These are phyloP conservation scores for Thereuonema tuberculata DNA, from an alignment of 1,140 invertebrate species.

Conservation along the genomic window DNA sequence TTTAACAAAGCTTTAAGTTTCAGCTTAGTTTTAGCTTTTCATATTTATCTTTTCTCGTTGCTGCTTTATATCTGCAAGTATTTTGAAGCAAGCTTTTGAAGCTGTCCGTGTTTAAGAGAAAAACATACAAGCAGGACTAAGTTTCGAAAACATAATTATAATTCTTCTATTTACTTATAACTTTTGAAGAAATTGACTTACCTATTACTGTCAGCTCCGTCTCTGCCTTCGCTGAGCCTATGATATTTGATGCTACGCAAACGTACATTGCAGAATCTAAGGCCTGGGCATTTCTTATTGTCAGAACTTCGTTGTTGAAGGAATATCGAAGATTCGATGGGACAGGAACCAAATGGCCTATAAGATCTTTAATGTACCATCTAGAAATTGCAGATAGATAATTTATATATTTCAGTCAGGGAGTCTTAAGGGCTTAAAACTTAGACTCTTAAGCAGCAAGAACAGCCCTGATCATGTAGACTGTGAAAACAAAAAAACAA, in stretches of 20 bases:
- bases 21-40: too few species aligned
- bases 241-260: slow-evolving; percentile 15
- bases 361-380: neutral
- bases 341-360: neutral
- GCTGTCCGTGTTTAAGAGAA: too few species aligned
- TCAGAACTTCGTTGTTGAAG: neutral
- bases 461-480: neutral
- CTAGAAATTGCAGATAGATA: too few species aligned
- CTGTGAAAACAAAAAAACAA: too few species aligned
- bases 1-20: too few species aligned
- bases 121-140: too few species aligned
- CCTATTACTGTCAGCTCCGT: neutral
- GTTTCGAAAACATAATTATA: neutral
- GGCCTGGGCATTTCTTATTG: neutral
- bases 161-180: neutral
- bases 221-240: neutral
- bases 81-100: too few species aligned
- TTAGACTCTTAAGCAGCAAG: too few species aligned
- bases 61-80: too few species aligned
- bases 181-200: neutral
- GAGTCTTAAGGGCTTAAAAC: too few species aligned
- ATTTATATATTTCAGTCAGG: too few species aligned
- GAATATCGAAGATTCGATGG: neutral
- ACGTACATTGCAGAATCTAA: slow-evolving; percentile 16
- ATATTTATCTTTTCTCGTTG: too few species aligned